Percentiles rank a stretch among this genome's conserved stretches.
phyloP scores from a whole-genome alignment of 2,888 invertebrate species.

The Oligia latruncula region DNA sequence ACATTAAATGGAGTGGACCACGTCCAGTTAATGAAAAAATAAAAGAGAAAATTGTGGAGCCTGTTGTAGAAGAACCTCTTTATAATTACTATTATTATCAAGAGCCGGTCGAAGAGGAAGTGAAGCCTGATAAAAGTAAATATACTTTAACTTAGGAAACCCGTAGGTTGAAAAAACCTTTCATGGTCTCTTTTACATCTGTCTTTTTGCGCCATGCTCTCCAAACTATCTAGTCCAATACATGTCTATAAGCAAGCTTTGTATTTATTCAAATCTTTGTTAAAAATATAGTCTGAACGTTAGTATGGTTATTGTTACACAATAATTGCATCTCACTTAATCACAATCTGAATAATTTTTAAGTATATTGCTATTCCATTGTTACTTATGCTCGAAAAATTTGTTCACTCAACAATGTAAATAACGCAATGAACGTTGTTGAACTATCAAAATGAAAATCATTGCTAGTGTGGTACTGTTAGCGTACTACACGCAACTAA shows the following conservation, averaged over 20 bases:
- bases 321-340: no score
- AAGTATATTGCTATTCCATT: no score
- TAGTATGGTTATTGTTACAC: background rate
- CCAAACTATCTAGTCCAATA: background rate
- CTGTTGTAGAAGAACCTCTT: background rate
- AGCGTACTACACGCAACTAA: no score
- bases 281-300: background rate
- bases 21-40: background rate
- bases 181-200: background rate
- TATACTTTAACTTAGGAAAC: no score
- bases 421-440: no score
- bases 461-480: no score
- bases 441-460: no score
- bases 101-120: background rate
- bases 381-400: no score
- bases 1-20: constrained; percentile 35
- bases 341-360: no score
- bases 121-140: constrained; percentile 28
- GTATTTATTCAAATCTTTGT: background rate
- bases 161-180: background rate
- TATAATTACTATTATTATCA: background rate
- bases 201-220: background rate
- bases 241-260: no score
- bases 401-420: no score
- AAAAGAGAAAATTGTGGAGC: background rate